Evolutionary conservation across 2,888 invertebrate genomes (phyloP).

Genomic region (Drosophila hamatofila): DNA sequence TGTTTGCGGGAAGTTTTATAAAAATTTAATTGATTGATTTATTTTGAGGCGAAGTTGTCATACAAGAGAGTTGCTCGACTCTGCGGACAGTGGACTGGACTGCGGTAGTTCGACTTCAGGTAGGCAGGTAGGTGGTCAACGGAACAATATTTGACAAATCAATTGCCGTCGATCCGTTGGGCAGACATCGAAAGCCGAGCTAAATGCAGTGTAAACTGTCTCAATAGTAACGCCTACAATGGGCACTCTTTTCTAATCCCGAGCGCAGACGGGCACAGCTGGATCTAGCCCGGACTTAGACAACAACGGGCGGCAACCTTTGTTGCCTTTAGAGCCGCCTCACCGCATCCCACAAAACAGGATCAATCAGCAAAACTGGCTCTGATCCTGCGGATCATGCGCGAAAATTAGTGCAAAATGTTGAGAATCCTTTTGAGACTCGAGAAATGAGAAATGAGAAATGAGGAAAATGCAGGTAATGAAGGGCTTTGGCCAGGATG

Average conservation of each 20-base stretch:
- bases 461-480: constrained; percentile 54
- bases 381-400: constrained; percentile 62
- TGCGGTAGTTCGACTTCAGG: constrained; percentile 33
- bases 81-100: constrained; percentile 5
- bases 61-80: not conserved
- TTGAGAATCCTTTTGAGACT: constrained; percentile 16
- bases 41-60: constrained; percentile 77
- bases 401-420: constrained; percentile 74
- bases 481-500: too few relatives aligned
- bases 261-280: constrained; percentile 43
- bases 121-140: constrained; percentile 75
- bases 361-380: constrained; percentile 74
- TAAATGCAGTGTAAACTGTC: constrained; percentile 74
- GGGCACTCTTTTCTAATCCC: constrained; percentile 60
- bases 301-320: constrained; percentile 41
- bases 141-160: constrained; percentile 77
- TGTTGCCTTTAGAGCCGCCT: constrained; percentile 65
- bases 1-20: constrained; percentile 73
- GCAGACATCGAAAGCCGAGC: constrained; percentile 53
- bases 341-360: constrained; percentile 78
- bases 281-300: constrained; percentile 55
- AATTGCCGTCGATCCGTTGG: constrained; percentile 44
- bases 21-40: constrained; percentile 86
- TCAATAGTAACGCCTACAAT: constrained; percentile 75
- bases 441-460: not conserved